phyloP scores from a whole-genome alignment of 2,113 vertebrate genomes.

The Laticauda laticaudata region DNA sequence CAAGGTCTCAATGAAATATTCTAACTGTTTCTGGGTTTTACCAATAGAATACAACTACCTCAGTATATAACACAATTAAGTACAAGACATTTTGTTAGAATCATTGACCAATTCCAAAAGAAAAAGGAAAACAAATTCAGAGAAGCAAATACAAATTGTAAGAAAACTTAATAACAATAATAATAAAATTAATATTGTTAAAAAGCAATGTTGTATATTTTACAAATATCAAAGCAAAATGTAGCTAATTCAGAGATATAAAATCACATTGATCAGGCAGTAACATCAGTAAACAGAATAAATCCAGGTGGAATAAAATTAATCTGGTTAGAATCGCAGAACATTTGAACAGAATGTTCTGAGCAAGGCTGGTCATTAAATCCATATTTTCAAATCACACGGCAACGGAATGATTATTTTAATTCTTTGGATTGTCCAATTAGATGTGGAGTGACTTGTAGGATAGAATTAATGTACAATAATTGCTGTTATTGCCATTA shows the following conservation, averaged over 20 bases:
- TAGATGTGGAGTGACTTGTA: not conserved
- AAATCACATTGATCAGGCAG: not conserved
- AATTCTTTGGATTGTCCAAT: not conserved
- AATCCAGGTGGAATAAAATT: not conserved
- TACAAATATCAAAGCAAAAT: not conserved
- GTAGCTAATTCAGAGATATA: not conserved
- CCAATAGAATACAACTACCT: not conserved
- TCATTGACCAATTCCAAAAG: not conserved
- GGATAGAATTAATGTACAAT: not conserved
- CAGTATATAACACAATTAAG: not conserved
- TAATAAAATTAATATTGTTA: not conserved
- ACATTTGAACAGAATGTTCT: not conserved
- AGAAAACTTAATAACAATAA: not conserved
- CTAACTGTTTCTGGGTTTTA: not conserved
- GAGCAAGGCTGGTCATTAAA: not conserved
- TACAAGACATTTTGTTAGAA: not conserved
- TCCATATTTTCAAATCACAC: not conserved
- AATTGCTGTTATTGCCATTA: not conserved
- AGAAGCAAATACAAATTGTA: not conserved
- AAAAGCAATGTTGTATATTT: not conserved
- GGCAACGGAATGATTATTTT: not conserved
- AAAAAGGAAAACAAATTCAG: not conserved
- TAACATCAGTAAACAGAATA: not conserved
- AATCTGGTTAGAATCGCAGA: not conserved
- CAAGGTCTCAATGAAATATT: not conserved